Base-by-base conservation (phyloP, 2,113 vertebrate species). In the Donacobius atricapilla region DNA sequence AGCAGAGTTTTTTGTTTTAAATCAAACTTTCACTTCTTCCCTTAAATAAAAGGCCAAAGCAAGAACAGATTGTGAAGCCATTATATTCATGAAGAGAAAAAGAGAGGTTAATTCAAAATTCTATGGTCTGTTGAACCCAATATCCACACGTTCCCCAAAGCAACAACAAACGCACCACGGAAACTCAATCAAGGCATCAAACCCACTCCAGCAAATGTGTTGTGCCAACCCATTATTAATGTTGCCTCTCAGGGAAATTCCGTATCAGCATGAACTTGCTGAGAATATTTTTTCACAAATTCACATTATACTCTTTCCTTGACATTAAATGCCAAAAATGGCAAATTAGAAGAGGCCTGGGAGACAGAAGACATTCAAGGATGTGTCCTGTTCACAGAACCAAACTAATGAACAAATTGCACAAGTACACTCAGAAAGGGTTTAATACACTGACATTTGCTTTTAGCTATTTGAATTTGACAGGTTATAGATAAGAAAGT, bases 51-150 rank as follows among this genome's bases (percentile, higher is more conserved):
- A 95, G 81, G 91, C 90, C 87, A 95, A 82, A 37, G 42, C 45
- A 95, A 95, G 71, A 96, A 84, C 72, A 94, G 95, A 96, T 77
- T 93, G 72, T 13, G 27, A 95, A 95, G 85, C 88, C 40, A 90
- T 91, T 97, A 94, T 94, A 93, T 90, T 97, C 81, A 93, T 86
- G 83, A 88, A 94, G 70, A 96, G 86, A 95, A 91, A 97, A 96
- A 94, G 95, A 97, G 90, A 96, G 92, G 97, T 97, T 97, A 98
- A 98, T 97, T 97, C 95, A 97, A 97, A 97, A 96, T 97, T 94
- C 89, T 93, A 96, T 97, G 97, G 89, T 97, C 94, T 94, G 71
- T 96, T 96, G 94, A 98, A 96, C 81, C 90, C 92, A 97, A 97
- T 97, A 97, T 95, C 91, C 73, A 11, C 93, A 93, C 9, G 89